Evolutionary conservation across 2,113 vertebrate genomes (phyloP).

Genomic region (Chamaetylas fuelleborni): DNA sequence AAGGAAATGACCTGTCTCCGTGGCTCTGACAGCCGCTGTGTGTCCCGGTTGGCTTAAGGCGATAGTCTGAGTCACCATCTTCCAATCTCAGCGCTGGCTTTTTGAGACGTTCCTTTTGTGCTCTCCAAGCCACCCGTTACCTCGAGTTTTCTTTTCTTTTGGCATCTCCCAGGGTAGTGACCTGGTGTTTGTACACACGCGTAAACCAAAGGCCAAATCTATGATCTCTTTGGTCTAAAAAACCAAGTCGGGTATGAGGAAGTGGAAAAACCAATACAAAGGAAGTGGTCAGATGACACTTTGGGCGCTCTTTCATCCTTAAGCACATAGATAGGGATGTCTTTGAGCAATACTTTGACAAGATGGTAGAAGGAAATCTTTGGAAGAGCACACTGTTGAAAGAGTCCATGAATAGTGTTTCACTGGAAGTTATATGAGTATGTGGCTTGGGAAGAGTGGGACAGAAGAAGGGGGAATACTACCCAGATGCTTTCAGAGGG

Average conservation of each 20-base stretch:
- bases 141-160: background rate
- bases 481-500: background rate
- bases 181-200: background rate
- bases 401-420: too few species aligned
- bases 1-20: background rate
- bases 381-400: background rate
- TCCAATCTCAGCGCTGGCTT: background rate
- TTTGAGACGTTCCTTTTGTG: background rate
- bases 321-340: background rate
- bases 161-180: background rate
- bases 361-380: background rate
- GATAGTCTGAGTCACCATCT: background rate
- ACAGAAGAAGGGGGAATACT: rapidly evolving
- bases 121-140: background rate
- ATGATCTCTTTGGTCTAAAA: background rate
- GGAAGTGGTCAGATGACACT: background rate
- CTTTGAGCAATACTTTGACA: background rate
- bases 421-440: background rate
- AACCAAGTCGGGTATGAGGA: background rate
- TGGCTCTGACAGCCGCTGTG: background rate
- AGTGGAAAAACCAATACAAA: background rate
- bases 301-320: background rate
- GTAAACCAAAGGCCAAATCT: background rate
- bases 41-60: background rate
- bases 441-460: background rate